Base-by-base conservation (phyloP, 1,140 invertebrate genomes). In the Nasonia longicornis region DNA sequence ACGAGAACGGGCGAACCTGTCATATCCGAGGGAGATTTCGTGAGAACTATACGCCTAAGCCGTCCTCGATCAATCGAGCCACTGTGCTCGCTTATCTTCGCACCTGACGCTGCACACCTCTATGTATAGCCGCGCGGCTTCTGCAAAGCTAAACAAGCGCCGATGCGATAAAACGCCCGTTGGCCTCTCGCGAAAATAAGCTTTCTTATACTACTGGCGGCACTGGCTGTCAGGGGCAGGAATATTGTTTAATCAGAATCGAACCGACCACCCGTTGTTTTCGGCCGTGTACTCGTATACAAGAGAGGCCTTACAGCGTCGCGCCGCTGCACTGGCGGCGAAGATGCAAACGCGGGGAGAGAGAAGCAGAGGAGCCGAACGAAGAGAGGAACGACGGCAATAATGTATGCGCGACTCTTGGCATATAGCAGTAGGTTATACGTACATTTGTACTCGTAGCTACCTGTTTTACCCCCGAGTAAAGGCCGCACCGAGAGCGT, bases 391-490 rank as follows among this genome's bases (percentile, higher is more conserved):
- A 76, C 52, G 70, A 69, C 45, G 64, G 12, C 64, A 74, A 82
- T 79, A 79, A 79, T 82, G 81, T 79, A 82, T 82, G 80, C 77
- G 66, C 77, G 26, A n/a, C 80, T 38, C 63, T 82, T 38, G 42
- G 10, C 26, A 67, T 42, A 77, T 66, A 81, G 70, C 38, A 79
- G 70, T 48, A 79, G 83, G 67, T 78, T 76, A 58, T n/a, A 67
- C 69, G 58, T 77, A 82, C 82, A 83, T 82, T 78, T 84, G 67
- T 77, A 84, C 74, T 74, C 83, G 58, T 77, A 77, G 86, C 86
- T 87, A 87, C 86, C 86, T 87, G 86, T 87, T 86, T 87, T 87
- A 87, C 86, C 86, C 85, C 85, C 77, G 84, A 26, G 26, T 70
- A 86, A 85, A 87, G 86, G 83, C 83, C 83, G 26, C 26, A 26